These are phyloP conservation scores for Pseudanteris insignis DNA, from an alignment of 2,888 invertebrate genomes.

Conservation along the genomic window DNA sequence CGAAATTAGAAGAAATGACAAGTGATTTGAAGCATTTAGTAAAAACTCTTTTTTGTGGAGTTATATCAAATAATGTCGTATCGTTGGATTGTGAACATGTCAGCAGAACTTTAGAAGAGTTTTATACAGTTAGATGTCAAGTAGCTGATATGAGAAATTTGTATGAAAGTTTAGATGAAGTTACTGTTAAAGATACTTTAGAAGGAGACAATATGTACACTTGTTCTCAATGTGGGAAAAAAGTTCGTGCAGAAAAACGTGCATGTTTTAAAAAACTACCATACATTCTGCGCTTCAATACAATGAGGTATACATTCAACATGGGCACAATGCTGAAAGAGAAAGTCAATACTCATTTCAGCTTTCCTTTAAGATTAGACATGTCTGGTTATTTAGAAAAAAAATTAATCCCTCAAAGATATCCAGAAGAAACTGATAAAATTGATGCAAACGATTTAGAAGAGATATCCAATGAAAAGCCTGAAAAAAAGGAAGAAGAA, in stretches of 20 bases:
- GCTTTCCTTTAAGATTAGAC: conserved; percentile 90
- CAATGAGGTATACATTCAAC: conserved; percentile 85
- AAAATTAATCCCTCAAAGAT: conserved; percentile 87
- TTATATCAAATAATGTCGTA: conserved; percentile 94
- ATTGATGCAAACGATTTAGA: conserved; percentile 36
- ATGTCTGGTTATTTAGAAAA: conserved; percentile 96
- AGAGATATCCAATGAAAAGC: conserved; percentile 64
- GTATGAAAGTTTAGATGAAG: conserved; percentile 93
- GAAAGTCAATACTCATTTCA: conserved; percentile 96
- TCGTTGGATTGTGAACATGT: conserved; percentile 96
- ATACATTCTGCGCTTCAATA: conserved; percentile 93
- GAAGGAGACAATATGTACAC: conserved; percentile 99
- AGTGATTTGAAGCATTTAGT: conserved; percentile 87
- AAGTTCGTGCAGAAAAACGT: conserved; percentile 94
- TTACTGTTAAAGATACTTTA: conserved; percentile 95
- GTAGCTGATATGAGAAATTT: conserved; percentile 96
- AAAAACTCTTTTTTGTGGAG: conserved; percentile 91
- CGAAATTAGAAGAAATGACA: conserved; percentile 95
- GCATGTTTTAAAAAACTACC: conserved; percentile 95
- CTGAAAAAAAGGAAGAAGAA: conserved; percentile 62
- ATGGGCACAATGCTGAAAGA: conserved; percentile 98
- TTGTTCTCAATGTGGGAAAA: conserved; percentile 93
- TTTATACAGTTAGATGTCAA: conserved; percentile 95
- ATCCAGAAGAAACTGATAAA: conserved; percentile 71
- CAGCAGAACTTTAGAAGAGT: conserved; percentile 92